Conservation (phyloP, 2,888 invertebrate species). For the Napeogenes sylphis region DNA sequence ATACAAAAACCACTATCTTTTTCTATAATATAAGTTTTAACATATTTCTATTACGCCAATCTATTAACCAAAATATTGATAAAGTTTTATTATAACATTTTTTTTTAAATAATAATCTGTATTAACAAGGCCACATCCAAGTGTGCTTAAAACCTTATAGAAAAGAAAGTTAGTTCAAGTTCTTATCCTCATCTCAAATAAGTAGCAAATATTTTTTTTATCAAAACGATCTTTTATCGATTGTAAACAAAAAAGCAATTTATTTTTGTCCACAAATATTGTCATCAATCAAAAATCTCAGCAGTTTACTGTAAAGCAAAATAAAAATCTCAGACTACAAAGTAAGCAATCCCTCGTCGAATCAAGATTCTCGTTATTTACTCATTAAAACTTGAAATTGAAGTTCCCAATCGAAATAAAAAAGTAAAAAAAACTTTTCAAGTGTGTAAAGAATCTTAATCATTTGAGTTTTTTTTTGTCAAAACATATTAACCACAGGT, state of each 20-base stretch:
- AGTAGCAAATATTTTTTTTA: background rate
- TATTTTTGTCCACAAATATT: background rate
- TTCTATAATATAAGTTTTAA: too few relatives aligned
- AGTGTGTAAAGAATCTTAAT: slow-evolving; percentile 33
- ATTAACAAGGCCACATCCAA: too few relatives aligned
- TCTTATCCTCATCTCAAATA: background rate
- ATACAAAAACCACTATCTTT: too few relatives aligned
- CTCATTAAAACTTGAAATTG: slow-evolving; percentile 71
- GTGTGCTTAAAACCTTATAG: too few relatives aligned
- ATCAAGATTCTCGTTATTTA: slow-evolving; percentile 65
- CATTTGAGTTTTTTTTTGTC: slow-evolving; percentile 14
- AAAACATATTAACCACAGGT: slow-evolving; percentile 2
- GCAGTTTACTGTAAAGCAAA: slow-evolving; percentile 15
- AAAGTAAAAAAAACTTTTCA: slow-evolving; percentile 41
- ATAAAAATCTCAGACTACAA: slow-evolving; percentile 39
- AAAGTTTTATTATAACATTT: too few relatives aligned
- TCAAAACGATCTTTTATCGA: background rate
- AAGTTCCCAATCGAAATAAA: slow-evolving; percentile 49
- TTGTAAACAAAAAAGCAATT: slow-evolving; percentile 1
- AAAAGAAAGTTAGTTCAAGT: background rate
- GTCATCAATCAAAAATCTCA: slow-evolving; percentile 6
- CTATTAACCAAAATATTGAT: too few relatives aligned
- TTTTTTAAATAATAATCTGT: too few relatives aligned
- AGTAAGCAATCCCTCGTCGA: slow-evolving; percentile 54
- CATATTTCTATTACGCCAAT: too few relatives aligned